Evolutionary conservation across 2,888 invertebrate species (phyloP).

Genomic region (Sarcophaga variegata): DNA sequence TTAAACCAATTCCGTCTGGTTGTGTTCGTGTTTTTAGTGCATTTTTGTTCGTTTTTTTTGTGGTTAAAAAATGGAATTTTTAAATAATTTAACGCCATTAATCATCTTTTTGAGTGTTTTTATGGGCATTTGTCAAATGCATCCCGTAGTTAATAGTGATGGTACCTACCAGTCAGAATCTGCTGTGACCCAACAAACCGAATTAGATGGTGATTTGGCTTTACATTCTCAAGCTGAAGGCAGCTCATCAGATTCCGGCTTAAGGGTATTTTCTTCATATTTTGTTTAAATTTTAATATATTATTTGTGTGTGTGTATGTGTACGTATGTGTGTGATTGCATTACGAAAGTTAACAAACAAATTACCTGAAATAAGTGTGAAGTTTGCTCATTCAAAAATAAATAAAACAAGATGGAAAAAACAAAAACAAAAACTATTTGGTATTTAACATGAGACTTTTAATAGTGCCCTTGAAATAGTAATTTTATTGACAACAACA

Average conservation of each 20-base stretch:
- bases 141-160: constrained; percentile 65
- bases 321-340: no score
- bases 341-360: neutral
- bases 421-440: no score
- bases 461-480: constrained; percentile 7
- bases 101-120: constrained; percentile 46
- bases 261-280: constrained; percentile 72
- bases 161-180: constrained; percentile 69
- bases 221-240: constrained; percentile 70
- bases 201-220: constrained; percentile 34
- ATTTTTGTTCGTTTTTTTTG: no score
- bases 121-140: constrained; percentile 30
- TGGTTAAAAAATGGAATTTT: constrained; percentile 32
- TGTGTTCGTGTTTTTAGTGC: constrained; percentile 20
- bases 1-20: constrained; percentile 38
- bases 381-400: neutral
- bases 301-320: neutral
- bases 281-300: neutral
- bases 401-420: no score
- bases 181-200: constrained; percentile 20
- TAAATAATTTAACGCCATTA: constrained; percentile 20
- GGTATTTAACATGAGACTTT: no score
- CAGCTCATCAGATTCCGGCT: constrained; percentile 69
- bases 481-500: neutral
- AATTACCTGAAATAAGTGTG: neutral